Base-by-base conservation (phyloP, 2,113 vertebrate species). In the Pluvialis apricaria region DNA sequence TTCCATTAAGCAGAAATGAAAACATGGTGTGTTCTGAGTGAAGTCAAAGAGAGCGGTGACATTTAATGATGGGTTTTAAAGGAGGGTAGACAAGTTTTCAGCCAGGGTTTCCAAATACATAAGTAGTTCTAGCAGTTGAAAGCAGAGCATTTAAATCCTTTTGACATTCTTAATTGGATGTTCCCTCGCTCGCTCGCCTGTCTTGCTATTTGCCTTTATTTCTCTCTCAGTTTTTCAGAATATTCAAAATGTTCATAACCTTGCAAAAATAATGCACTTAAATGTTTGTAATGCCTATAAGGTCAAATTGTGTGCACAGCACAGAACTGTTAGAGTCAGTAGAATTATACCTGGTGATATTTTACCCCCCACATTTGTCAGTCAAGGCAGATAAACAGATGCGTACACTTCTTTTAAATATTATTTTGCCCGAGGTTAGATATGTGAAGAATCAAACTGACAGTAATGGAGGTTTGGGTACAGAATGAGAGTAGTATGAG, bases 121-220 rank as follows among this genome's bases (percentile, higher is more conserved):
- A 83, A 94, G 51, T 76, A 71, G 79, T 92, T 93, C 32, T 93
- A 97, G 82, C 94, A 93, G 92, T 26, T 94, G 92, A 94, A 92
- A 94, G n/a, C 18, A 55, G 60, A 75, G 26, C 51, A 90, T 86
- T 96, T 92, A 96, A 95, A 95, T 95, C 52, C n/a, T 94, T 95
- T 92, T 92, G 93, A 96, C 96, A 94, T 87, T 86, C 82, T 91
- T 97, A 96, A 96, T 95, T 97, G 87, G 75, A 93, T 85, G 71
- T 86, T 95, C 82, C 62, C 15, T 72, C 2, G 1, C n/a, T 90
- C 29, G 73, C 79, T 85, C 0, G 10, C 51, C 55, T 92, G 72
- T 60, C 76, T 69, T 93, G 69, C 5, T 79, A 9, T 85, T 90
- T 88, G 54, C 29, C 15, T 93, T 82, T 79, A 55, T 71, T 90